These are phyloP conservation scores for Homarus americanus DNA, from an alignment of 1,140 invertebrate genomes.

Conservation along the genomic window DNA sequence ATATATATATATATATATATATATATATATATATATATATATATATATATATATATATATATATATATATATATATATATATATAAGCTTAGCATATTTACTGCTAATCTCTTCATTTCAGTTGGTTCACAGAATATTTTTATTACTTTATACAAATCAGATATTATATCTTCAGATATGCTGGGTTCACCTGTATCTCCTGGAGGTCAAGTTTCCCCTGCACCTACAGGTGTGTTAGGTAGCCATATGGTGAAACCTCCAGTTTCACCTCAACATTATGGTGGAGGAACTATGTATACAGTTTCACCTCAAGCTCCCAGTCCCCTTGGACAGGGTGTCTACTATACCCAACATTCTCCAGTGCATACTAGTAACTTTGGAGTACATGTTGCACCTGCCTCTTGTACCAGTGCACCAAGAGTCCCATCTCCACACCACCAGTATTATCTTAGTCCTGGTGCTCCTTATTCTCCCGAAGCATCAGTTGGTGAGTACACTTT, in stretches of 20 bases:
- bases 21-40: too few relatives aligned
- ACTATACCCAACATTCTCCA: constrained; percentile 41
- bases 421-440: constrained; percentile 54
- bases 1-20: too few relatives aligned
- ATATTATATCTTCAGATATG: constrained; percentile 26
- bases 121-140: not conserved
- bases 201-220: constrained; percentile 44
- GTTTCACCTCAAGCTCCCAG: constrained; percentile 8
- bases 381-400: not conserved
- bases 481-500: constrained; percentile 14
- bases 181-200: constrained; percentile 55
- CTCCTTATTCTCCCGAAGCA: constrained; percentile 30
- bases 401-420: not conserved
- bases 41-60: too few relatives aligned
- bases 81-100: not conserved
- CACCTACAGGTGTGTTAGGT: constrained; percentile 30
- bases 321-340: not conserved
- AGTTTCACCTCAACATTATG: constrained; percentile 44
- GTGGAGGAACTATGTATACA: constrained; percentile 57
- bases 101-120: not conserved
- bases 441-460: constrained; percentile 41
- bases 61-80: not conserved
- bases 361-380: constrained; percentile 11
- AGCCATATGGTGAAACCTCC: constrained; percentile 50
- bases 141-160: not conserved